These are phyloP conservation scores for Oncorhynchus clarkii DNA, from an alignment of 2,113 vertebrate species.

Conservation along the genomic window DNA sequence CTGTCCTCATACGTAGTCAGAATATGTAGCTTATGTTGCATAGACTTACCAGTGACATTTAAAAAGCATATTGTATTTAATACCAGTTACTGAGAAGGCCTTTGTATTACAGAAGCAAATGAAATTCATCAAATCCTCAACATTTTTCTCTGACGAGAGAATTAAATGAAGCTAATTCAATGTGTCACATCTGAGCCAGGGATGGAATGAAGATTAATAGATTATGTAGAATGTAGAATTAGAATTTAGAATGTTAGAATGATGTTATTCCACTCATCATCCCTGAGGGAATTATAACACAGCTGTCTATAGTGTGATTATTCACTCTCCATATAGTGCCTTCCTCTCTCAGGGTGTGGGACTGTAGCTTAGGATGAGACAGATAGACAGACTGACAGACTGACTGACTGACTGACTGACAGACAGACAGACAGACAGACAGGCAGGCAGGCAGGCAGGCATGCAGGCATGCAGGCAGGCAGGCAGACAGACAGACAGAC, in stretches of 20 bases:
- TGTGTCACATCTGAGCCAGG: constrained; percentile 42
- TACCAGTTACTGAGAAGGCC: neutral
- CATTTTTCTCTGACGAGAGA: constrained; percentile 10
- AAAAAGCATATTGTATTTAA: constrained; percentile 20
- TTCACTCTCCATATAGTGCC: neutral
- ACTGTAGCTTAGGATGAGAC: too few relatives aligned
- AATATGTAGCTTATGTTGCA: neutral
- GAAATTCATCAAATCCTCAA: constrained; percentile 22
- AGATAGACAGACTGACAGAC: too few relatives aligned
- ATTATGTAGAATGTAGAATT: constrained; percentile 45
- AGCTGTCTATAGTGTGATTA: neutral
- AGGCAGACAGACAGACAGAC: too few relatives aligned
- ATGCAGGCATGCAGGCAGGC: too few relatives aligned
- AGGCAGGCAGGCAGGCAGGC: too few relatives aligned
- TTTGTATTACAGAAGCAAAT: neutral
- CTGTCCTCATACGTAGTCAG: too few relatives aligned
- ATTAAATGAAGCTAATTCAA: constrained; percentile 37
- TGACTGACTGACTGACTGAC: too few relatives aligned
- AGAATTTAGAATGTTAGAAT: neutral
- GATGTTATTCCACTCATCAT: neutral
- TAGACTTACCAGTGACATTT: neutral
- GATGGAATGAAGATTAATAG: constrained; percentile 48
- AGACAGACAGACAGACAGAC: too few relatives aligned
- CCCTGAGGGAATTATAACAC: neutral
- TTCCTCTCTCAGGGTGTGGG: neutral